Evolutionary conservation across 2,888 invertebrate genomes (phyloP).

Genomic region (Noctua pronuba): DNA sequence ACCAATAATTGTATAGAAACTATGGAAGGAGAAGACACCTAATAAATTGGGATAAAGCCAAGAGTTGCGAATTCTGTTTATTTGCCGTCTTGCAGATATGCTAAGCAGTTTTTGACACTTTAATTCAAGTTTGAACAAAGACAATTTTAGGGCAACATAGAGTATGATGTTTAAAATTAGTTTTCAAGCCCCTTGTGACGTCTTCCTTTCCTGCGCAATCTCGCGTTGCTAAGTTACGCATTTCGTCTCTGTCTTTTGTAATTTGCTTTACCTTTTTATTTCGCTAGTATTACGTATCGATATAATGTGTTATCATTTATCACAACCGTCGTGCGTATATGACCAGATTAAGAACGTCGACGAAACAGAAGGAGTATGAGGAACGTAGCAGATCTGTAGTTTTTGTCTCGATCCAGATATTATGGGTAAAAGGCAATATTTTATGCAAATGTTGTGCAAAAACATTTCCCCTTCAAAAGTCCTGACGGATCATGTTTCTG

Average conservation of each 20-base stretch:
- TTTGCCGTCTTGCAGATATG: background rate
- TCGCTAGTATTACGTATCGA: background rate
- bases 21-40: background rate
- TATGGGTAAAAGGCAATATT: background rate
- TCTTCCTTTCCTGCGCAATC: background rate
- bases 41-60: background rate
- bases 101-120: background rate
- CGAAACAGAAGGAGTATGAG: background rate
- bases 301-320: background rate
- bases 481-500: background rate
- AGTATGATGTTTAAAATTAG: conserved; percentile 2
- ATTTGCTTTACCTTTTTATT: conserved; percentile 2
- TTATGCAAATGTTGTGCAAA: background rate
- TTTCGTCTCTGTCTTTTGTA: conserved; percentile 1
- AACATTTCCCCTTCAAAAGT: conserved; percentile 17
- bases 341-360: background rate
- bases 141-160: background rate
- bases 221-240: conserved; percentile 14
- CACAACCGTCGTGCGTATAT: background rate
- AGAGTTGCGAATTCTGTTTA: background rate
- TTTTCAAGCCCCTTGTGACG: conserved; percentile 12
- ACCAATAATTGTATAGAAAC: background rate
- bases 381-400: background rate
- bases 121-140: conserved; percentile 3
- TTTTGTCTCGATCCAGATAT: background rate